Conservation (phyloP, 2,113 vertebrate species). For the Aplodontia rufa region DNA sequence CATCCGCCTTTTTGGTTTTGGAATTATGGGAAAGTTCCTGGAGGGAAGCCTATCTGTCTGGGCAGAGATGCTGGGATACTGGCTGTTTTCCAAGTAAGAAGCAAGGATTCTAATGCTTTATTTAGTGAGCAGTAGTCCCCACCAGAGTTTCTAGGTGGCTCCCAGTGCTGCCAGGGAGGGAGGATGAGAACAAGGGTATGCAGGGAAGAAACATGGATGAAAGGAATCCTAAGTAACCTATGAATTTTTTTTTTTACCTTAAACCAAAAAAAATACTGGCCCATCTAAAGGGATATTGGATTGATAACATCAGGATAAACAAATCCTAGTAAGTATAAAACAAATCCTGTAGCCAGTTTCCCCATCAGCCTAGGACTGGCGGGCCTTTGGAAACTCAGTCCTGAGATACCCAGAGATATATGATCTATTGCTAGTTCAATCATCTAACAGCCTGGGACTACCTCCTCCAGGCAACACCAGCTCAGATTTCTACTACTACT, state of each 20-base stretch:
- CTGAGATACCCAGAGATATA: background rate
- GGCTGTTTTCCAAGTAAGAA: background rate
- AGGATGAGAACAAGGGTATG: rapidly evolving
- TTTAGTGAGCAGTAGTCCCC: rapidly evolving
- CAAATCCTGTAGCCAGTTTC: background rate
- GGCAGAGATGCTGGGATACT: background rate
- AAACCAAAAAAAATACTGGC: background rate
- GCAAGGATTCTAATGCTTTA: background rate
- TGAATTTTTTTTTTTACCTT: background rate
- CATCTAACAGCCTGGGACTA: background rate
- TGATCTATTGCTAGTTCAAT: background rate
- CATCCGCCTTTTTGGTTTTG: too few species aligned
- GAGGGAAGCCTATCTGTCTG: background rate
- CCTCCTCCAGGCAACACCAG: background rate
- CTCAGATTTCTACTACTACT: conserved; percentile 52
- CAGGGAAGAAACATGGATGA: too few species aligned
- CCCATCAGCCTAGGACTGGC: background rate
- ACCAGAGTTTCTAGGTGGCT: background rate
- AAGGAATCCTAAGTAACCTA: background rate
- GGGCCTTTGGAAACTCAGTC: background rate
- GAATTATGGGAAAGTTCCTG: background rate
- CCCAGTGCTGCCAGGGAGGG: rapidly evolving
- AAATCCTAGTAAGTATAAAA: background rate
- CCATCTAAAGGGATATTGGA: background rate
- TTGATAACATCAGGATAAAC: background rate